A percentile compares a stretch with the other conserved stretches of the same genome.
phyloP scores from a whole-genome alignment of 2,797 vertebrate genomes.

The Sebastes elongatus region DNA sequence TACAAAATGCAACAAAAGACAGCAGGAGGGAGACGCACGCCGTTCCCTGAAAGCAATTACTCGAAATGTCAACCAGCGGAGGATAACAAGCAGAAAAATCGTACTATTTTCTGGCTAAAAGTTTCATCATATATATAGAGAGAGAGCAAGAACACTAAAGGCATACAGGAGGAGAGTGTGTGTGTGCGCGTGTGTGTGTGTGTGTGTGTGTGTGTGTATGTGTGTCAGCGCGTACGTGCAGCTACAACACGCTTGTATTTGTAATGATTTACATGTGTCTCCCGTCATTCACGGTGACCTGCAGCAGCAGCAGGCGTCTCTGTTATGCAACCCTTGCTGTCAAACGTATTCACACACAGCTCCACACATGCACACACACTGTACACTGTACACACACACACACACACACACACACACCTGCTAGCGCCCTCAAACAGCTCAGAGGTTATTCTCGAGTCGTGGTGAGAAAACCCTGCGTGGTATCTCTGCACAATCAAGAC shows the following conservation, averaged over 20 bases:
- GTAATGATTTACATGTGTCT: slow-evolving; percentile 50
- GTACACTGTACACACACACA: background rate
- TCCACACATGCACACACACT: background rate
- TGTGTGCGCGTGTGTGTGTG: background rate
- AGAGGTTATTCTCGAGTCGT: slow-evolving; percentile 42
- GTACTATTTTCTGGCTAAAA: background rate
- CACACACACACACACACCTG: slow-evolving; percentile 8
- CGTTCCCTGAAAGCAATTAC: background rate
- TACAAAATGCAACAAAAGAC: slow-evolving; percentile 7
- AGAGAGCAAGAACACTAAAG: background rate
- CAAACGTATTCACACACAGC: slow-evolving; percentile 60
- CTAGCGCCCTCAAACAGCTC: slow-evolving; percentile 25
- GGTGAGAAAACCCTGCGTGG: slow-evolving; percentile 39
- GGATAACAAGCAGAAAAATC: background rate
- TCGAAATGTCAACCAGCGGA: slow-evolving; percentile 8
- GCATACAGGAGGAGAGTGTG: background rate
- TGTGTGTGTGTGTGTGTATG: background rate
- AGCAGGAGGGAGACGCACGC: background rate
- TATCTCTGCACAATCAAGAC: slow-evolving; percentile 32
- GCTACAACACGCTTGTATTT: slow-evolving; percentile 28
- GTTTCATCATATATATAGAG: background rate
- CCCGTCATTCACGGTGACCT: slow-evolving; percentile 66
- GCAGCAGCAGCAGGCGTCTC: slow-evolving; percentile 58
- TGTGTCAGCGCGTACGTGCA: slow-evolving; percentile 1
- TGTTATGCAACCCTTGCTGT: slow-evolving; percentile 72